Conservation (phyloP, 1,140 invertebrate species). For the Temnothorax curvispinosus region DNA sequence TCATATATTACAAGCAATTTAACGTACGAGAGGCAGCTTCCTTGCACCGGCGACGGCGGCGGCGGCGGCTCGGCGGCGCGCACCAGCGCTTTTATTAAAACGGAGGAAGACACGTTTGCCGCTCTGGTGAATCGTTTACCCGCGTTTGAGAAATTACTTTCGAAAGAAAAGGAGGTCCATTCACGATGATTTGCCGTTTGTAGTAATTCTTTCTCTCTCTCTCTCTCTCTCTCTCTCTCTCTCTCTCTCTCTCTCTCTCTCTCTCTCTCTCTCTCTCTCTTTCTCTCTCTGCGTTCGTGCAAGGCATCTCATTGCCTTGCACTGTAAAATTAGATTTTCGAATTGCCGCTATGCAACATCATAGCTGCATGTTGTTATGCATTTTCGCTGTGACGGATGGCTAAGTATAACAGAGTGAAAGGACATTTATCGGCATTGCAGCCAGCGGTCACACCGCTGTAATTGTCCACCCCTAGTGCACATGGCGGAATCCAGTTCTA, state of each 20-base stretch:
- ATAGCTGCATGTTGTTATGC: background rate
- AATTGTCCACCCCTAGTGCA: constrained; percentile 26
- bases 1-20: constrained; percentile 59
- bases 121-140: constrained; percentile 33
- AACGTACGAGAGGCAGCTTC: constrained; percentile 31
- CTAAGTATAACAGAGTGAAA: constrained; percentile 21
- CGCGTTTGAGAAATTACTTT: constrained; percentile 59
- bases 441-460: background rate
- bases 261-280: background rate
- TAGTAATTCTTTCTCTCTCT: background rate
- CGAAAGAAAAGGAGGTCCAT: constrained; percentile 46
- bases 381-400: constrained; percentile 28
- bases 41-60: constrained; percentile 17
- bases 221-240: background rate
- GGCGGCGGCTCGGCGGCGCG: background rate
- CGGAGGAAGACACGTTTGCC: constrained; percentile 28
- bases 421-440: constrained; percentile 21
- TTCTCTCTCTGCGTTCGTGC: background rate
- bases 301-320: background rate
- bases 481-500: background rate
- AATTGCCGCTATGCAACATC: constrained; percentile 11
- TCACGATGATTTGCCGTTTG: constrained; percentile 29
- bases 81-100: constrained; percentile 53
- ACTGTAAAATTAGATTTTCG: constrained; percentile 58
- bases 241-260: background rate